phyloP scores from a whole-genome alignment of 2,797 vertebrate species.

The Sorex maritimensis region DNA sequence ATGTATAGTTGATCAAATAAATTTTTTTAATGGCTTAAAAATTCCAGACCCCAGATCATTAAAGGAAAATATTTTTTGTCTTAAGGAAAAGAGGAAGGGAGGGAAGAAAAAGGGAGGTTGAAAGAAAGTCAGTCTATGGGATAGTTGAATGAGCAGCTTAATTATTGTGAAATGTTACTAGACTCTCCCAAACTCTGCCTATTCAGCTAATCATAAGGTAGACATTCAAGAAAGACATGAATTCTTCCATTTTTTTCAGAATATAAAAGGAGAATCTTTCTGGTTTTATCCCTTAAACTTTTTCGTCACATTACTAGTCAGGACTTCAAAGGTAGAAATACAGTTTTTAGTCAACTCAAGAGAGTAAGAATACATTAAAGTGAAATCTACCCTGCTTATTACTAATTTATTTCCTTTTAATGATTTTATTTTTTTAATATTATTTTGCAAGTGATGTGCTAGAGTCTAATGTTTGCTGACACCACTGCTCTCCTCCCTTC shows the following conservation, averaged over 20 bases:
- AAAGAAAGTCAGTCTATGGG: neutral
- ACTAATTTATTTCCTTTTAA: conserved; percentile 18
- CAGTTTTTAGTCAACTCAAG: neutral
- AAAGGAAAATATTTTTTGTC: neutral
- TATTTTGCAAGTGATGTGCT: neutral
- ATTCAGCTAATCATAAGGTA: neutral
- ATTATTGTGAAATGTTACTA: neutral
- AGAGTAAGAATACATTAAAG: neutral
- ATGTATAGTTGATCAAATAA: neutral
- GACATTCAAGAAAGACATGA: neutral
- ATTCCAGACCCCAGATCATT: too few species aligned
- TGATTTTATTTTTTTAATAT: conserved; percentile 16
- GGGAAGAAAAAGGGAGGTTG: neutral
- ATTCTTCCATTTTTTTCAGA: conserved; percentile 29
- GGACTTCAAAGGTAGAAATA: neutral
- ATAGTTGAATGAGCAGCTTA: neutral
- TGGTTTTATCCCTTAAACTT: conserved; percentile 21
- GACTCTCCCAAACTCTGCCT: neutral
- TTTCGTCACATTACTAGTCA: neutral
- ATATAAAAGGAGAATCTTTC: neutral
- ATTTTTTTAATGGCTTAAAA: too few species aligned
- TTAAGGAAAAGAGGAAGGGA: neutral
- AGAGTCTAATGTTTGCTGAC: neutral
- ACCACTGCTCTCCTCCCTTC: neutral
- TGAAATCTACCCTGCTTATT: neutral